A percentile compares a stretch with the other conserved stretches of the same genome.
These are phyloP conservation scores for Salvelinus alpinus DNA, from an alignment of 2,113 vertebrate genomes.

Conservation along the genomic window DNA sequence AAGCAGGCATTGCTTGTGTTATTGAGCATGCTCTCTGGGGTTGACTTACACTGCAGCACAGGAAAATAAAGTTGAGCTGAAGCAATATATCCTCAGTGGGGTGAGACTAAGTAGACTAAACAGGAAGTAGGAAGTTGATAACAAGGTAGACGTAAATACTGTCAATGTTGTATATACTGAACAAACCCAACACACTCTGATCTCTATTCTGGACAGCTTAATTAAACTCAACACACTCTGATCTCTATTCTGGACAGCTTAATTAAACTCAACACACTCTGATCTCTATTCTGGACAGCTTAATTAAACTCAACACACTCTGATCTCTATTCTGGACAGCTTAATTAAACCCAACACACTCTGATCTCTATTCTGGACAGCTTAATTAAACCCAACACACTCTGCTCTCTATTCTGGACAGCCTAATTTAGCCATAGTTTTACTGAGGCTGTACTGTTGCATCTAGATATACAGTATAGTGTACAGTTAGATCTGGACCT, in stretches of 20 bases:
- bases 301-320: not conserved
- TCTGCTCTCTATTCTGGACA: not conserved
- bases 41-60: conserved; percentile 9
- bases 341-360: not conserved
- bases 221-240: not conserved
- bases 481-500: not conserved
- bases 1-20: not conserved
- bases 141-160: not conserved
- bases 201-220: too few relatives aligned
- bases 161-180: not conserved
- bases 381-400: not conserved
- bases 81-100: not conserved
- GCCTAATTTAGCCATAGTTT: not conserved
- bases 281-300: too few relatives aligned
- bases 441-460: not conserved
- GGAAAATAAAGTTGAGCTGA: conserved; percentile 39
- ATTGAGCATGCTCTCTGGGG: not conserved
- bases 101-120: conserved; percentile 22
- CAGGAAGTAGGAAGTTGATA: conserved; percentile 49
- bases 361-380: too few relatives aligned
- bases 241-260: not conserved
- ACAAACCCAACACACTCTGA: too few relatives aligned
- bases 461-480: not conserved
- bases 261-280: not conserved
- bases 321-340: not conserved